Conservation (phyloP, 2,888 invertebrate species). For the Eumerus sabulonum region DNA sequence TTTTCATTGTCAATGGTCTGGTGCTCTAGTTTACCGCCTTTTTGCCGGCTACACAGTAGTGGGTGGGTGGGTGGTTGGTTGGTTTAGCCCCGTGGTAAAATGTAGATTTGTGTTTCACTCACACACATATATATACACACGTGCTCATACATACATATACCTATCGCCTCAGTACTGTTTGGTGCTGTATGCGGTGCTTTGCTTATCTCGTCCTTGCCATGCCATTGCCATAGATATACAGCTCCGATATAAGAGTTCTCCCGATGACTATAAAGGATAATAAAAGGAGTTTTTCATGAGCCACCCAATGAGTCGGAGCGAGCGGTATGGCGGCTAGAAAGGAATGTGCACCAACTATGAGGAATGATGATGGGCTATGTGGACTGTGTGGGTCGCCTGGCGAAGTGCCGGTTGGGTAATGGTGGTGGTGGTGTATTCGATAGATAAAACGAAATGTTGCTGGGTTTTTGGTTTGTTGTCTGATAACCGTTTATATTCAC, state of each 20-base stretch:
- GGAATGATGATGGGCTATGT: conserved; percentile 61
- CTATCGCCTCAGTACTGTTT: conserved; percentile 24
- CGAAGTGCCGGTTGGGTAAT: conserved; percentile 2
- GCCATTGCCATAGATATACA: conserved; percentile 69
- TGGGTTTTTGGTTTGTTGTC: conserved; percentile 68
- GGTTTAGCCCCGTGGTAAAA: not conserved
- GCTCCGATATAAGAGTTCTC: conserved; percentile 68
- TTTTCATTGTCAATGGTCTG: conserved; percentile 64
- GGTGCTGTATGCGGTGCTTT: conserved; percentile 62
- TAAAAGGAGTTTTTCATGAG: conserved; percentile 69
- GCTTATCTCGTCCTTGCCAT: conserved; percentile 69
- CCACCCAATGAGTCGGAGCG: conserved; percentile 37
- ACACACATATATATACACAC: conserved; percentile 1
- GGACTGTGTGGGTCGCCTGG: not conserved
- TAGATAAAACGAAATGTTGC: conserved; percentile 68
- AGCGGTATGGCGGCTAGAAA: conserved; percentile 58
- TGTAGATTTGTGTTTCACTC: conserved; percentile 8
- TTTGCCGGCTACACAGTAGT: conserved; percentile 11
- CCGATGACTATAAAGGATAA: conserved; percentile 69
- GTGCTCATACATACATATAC: too few relatives aligned
- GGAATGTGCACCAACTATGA: conserved; percentile 70
- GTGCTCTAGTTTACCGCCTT: conserved; percentile 38
- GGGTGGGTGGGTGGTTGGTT: conserved; percentile 3
- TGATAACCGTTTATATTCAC: conserved; percentile 69
- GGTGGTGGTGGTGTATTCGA: conserved; percentile 54